phyloP scores from a whole-genome alignment of 2,113 vertebrate genomes.

The Acrocephalus kingi region DNA sequence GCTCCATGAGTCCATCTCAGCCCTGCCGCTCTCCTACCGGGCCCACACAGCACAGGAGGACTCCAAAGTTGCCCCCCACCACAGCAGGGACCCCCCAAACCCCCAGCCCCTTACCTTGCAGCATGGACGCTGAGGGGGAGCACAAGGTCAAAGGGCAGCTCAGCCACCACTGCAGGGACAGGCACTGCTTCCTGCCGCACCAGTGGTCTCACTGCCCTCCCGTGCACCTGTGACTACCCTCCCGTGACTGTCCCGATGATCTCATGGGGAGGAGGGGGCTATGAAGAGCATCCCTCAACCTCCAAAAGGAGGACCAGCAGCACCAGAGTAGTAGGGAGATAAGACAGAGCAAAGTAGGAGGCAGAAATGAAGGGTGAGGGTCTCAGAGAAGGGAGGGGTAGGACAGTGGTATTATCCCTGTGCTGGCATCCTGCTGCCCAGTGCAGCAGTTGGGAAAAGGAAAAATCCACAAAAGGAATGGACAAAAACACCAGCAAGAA shows the following conservation, averaged over 20 bases:
- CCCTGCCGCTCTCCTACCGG: fast-evolving
- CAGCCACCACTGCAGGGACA: too few species aligned
- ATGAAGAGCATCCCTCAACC: not conserved
- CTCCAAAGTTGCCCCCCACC: fast-evolving
- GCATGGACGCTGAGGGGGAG: not conserved
- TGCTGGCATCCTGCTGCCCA: not conserved
- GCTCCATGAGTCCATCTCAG: fast-evolving
- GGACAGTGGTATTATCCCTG: fast-evolving
- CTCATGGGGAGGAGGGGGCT: not conserved
- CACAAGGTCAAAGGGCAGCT: not conserved
- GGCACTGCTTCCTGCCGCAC: fast-evolving
- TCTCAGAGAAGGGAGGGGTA: not conserved
- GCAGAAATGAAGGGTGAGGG: not conserved
- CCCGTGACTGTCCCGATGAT: fast-evolving
- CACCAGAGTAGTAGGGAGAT: not conserved
- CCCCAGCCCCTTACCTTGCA: not conserved
- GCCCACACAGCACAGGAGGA: not conserved
- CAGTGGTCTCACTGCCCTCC: fast-evolving
- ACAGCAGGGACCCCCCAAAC: fast-evolving
- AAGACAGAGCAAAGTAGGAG: not conserved
- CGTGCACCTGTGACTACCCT: not conserved
- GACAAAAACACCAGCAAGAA: not conserved
- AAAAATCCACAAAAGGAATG: not conserved
- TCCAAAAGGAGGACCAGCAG: not conserved
- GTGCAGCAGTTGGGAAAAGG: not conserved